phyloP scores from a whole-genome alignment of 2,113 vertebrate genomes.

The Cairina moschata region DNA sequence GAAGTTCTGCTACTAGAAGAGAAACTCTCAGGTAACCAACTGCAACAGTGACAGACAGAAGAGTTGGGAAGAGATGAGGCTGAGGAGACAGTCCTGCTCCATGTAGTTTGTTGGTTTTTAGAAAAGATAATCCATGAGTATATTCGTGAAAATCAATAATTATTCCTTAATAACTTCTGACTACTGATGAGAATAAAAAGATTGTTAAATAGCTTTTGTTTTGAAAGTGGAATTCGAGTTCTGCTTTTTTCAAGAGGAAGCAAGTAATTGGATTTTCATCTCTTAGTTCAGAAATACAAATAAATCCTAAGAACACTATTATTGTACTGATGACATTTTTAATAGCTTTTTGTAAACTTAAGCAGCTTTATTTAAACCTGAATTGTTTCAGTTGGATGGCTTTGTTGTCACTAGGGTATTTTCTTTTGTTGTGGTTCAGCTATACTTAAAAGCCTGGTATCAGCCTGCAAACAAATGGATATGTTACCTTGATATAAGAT shows the following conservation, averaged over 20 bases:
- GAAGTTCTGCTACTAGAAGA: not conserved
- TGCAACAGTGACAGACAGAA: accelerated
- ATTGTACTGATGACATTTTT: not conserved
- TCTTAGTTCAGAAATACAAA: not conserved
- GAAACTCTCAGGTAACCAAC: not conserved
- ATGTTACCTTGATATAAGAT: not conserved
- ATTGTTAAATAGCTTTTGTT: not conserved
- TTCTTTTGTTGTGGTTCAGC: not conserved
- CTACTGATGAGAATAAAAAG: not conserved
- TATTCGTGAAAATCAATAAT: not conserved
- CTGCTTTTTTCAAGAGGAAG: not conserved
- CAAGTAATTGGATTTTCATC: not conserved
- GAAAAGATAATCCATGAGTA: not conserved
- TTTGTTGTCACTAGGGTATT: not conserved
- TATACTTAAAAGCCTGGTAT: not conserved
- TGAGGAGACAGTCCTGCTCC: not conserved
- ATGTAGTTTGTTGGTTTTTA: not conserved
- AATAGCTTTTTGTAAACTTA: not conserved
- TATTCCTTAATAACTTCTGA: not conserved
- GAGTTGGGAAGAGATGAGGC: not conserved
- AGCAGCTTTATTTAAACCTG: not conserved
- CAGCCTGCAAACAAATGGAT: not conserved
- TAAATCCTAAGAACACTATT: not conserved
- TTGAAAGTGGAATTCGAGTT: not conserved
- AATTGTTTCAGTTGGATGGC: not conserved